Conservation (phyloP, 2,113 vertebrate genomes). For the Ovis aries region ARS-UI_Ramb_v3.0 NC_056076.1:768501-769000, state of each 20-base stretch:
- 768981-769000: not conserved
- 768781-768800: not conserved
- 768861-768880: not conserved
- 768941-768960: not conserved
- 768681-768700: rapidly evolving
- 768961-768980: not conserved
- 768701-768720: not conserved
- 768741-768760: rapidly evolving
- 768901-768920: not conserved
- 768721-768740: not conserved
- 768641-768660: too few species aligned
- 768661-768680: not conserved
- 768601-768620: rapidly evolving
- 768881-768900: not conserved
- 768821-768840: rapidly evolving
- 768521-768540: rapidly evolving
- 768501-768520: too few species aligned
- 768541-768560: not conserved
- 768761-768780: too few species aligned
- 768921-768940: not conserved
- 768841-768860: not conserved
- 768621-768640: rapidly evolving
- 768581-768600: not conserved
- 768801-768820: not conserved
- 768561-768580: rapidly evolving